phyloP scores from a whole-genome alignment of 2,888 invertebrate genomes.

The Tillus elongatus region DNA sequence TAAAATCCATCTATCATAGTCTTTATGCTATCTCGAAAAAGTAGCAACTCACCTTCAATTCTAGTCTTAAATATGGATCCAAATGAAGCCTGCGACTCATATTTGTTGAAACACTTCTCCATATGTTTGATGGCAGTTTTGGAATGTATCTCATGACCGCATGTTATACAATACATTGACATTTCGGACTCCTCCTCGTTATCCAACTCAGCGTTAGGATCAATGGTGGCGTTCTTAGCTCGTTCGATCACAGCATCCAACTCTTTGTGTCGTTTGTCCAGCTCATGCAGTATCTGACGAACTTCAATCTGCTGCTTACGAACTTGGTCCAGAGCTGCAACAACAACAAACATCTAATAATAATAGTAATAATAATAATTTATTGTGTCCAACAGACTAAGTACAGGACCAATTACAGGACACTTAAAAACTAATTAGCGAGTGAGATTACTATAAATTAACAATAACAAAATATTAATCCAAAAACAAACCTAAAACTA shows the following conservation, averaged over 20 bases:
- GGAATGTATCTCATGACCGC: slow-evolving; percentile 91
- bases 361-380: slow-evolving; percentile 7
- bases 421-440: too few relatives aligned
- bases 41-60: slow-evolving; percentile 75
- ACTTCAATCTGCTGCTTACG: slow-evolving; percentile 73
- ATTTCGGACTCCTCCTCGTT: slow-evolving; percentile 55
- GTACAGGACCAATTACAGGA: too few relatives aligned
- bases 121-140: slow-evolving; percentile 90
- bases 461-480: too few relatives aligned
- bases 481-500: too few relatives aligned
- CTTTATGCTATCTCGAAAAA: too few relatives aligned
- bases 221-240: slow-evolving; percentile 62
- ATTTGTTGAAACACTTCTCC: slow-evolving; percentile 97
- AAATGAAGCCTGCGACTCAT: slow-evolving; percentile 94
- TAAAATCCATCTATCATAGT: too few relatives aligned
- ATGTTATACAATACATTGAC: slow-evolving; percentile 90
- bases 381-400: too few relatives aligned
- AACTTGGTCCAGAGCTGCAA: slow-evolving; percentile 44
- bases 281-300: slow-evolving; percentile 65
- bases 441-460: too few relatives aligned
- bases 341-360: slow-evolving; percentile 5
- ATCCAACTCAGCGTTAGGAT: slow-evolving; percentile 54
- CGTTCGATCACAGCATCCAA: slow-evolving; percentile 73
- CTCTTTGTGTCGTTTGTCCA: slow-evolving; percentile 68
- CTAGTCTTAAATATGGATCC: slow-evolving; percentile 90